Evolutionary conservation across 2,797 vertebrate species (phyloP), one percentile per base, ranked within the genome.

Genomic region (Spea hammondii): DNA sequence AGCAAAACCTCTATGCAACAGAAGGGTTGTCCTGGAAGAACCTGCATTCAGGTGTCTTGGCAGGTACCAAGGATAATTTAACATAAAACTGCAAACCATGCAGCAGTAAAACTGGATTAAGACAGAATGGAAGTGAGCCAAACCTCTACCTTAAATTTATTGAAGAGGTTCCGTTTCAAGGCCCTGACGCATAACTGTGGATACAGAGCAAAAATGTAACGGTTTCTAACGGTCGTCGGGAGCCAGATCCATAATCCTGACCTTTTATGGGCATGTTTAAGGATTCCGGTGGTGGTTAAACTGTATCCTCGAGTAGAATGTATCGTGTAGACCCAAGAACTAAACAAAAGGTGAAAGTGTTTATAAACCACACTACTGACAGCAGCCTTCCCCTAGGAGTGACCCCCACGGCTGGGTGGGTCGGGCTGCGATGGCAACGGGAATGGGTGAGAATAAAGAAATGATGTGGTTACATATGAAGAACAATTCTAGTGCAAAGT

Each of bases 221-320:
- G 32, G 68, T 48, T 53, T 72, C 45, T 50, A 53, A 70, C 66
- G 51, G n/a, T 51, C 54, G 72, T 14, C n/a, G 53, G 45, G 47
- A 47, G 5, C 17, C 5, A 48, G 62, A 64, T 14, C 75, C 69
- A 32, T 6, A 13, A 53, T 48, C 54, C 60, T 64, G 53, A 13
- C 78, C 78, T 70, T 80, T 70, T 76, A 80, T 75, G 65, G 78
- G 50, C 78, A 80, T 75, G 57, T 75, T 14, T 65, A 64, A 75
- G 54, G 17, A 65, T 53, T 74, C 32, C 12, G 59, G 45, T 12
- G 17, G 45, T 12, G 17, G 46, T 68, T 68, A 68, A 46, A 50
- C 50, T 14, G 14, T 49, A 50, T 14, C 6, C 46, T 68, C 11
- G 13, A 32, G 13, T 6, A 17, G 49, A 64, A 65, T 12, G 44